These are phyloP conservation scores for Tiliqua scincoides DNA, from an alignment of 2,113 vertebrate genomes.

Conservation along the genomic window DNA sequence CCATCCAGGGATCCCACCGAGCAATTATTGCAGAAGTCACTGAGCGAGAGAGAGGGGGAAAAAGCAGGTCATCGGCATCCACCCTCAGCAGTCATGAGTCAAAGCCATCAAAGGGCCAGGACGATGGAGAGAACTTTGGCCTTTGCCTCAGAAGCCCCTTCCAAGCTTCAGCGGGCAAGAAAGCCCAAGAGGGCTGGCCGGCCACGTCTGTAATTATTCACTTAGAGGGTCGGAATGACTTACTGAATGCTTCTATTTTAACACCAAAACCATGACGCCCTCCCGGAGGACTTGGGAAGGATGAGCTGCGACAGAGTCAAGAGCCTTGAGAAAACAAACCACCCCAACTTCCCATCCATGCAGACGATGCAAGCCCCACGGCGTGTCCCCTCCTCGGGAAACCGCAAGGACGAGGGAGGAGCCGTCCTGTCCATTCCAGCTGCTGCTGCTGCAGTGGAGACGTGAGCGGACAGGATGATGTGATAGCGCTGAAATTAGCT, in stretches of 20 bases:
- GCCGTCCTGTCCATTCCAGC: slow-evolving; percentile 15
- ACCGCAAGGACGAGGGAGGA: slow-evolving; percentile 53
- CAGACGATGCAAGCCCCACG: slow-evolving; percentile 46
- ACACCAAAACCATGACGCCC: slow-evolving; percentile 48
- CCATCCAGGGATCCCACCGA: not conserved
- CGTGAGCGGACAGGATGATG: not conserved
- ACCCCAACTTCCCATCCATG: slow-evolving; percentile 62
- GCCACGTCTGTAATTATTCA: not conserved
- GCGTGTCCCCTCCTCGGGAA: slow-evolving; percentile 45
- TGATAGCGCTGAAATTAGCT: not conserved
- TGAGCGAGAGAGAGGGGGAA: not conserved
- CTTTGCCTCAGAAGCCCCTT: not conserved
- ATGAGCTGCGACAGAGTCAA: slow-evolving; percentile 49
- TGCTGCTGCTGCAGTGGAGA: not conserved
- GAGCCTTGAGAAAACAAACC: slow-evolving; percentile 70
- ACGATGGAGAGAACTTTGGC: too few relatives aligned
- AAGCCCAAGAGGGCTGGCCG: not conserved
- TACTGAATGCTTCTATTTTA: slow-evolving; percentile 31
- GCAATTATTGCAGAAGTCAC: not conserved
- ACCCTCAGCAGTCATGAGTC: not conserved
- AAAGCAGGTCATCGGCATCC: not conserved
- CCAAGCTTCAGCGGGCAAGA: not conserved
- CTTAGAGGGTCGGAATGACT: slow-evolving; percentile 48
- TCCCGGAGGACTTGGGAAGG: slow-evolving; percentile 60
- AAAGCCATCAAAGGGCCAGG: not conserved